Evolutionary conservation across 2,888 invertebrate species (phyloP), one percentile per base, ranked within the genome.

Genomic region (Amblyteles armatorius): DNA sequence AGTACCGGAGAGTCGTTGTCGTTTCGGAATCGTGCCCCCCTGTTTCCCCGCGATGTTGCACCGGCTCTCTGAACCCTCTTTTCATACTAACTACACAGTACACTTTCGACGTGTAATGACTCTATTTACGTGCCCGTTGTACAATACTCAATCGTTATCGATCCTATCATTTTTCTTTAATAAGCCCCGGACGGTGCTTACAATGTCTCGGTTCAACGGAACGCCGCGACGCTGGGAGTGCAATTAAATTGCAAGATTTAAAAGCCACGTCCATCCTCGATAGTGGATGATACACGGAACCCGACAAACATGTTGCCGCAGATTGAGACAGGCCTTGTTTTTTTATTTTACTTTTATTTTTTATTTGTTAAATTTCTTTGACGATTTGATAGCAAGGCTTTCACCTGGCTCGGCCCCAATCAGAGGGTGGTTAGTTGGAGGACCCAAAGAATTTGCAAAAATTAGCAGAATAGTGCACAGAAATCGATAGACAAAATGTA

Each of bases 131-230:
- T 7, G 40, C 9, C 19, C 48, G 40, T 50, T 26, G 69, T 60
- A 74, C 69, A 63, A 63, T 36, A 55, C 36, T 19, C n/a, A 44
- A 69, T 80, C 80, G 50, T 29, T 19, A 73, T 57, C 77, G 73
- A 84, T 82, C 71, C 63, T 74, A 69, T 82, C 69, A 73, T 79
- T 82, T 77, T 74, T 48, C 65, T 57, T 67, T 78, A 78, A 81
- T 81, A 84, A 78, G 72, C 40, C 22, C 5, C 69, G 33, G 19
- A 55, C 72, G 36, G 52, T 63, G 65, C 63, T 82, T 74, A 33
- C 63, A 81, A 44, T 63, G 72, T 73, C 72, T 22, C 50, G 29
- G 48, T 36, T 63, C 52, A 44, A 63, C 69, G 76, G 76, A 67
- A 52, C 4, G 22, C 60, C 63, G 72, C 22, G 63, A 19, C 63